Percentiles rank a stretch among this genome's conserved stretches.
phyloP scores from a whole-genome alignment of 2,113 vertebrate genomes.

The Leucoraja erinaceus region DNA sequence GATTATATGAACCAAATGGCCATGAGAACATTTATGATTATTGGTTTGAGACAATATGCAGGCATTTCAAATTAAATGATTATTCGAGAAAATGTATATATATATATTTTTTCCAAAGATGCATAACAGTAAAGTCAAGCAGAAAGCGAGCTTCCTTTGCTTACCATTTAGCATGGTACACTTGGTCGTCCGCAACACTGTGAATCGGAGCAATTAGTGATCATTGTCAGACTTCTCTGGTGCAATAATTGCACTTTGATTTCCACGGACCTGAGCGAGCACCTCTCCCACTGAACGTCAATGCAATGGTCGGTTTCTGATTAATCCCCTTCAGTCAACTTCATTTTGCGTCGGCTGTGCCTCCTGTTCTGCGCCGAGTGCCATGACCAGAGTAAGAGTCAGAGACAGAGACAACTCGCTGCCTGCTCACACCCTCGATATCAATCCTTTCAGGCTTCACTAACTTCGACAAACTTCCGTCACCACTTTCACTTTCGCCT shows the following conservation, averaged over 20 bases:
- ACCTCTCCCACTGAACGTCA: not conserved
- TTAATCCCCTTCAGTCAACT: not conserved
- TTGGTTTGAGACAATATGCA: slow-evolving; percentile 9
- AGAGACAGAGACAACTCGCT: slow-evolving; percentile 4
- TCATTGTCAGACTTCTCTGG: slow-evolving; percentile 22
- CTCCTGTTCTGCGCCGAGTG: not conserved
- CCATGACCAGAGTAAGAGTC: slow-evolving; percentile 34
- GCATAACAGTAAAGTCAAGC: not conserved
- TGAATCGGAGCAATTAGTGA: slow-evolving; percentile 19
- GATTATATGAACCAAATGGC: not conserved
- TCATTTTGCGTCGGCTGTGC: not conserved
- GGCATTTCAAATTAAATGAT: not conserved
- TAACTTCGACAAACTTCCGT: slow-evolving; percentile 32
- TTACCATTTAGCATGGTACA: slow-evolving; percentile 38
- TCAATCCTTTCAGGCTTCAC: slow-evolving; percentile 11
- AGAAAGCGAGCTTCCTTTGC: slow-evolving; percentile 4
- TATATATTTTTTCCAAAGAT: not conserved
- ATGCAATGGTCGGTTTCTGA: too few relatives aligned
- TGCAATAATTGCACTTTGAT: not conserved
- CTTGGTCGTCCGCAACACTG: slow-evolving; percentile 22
- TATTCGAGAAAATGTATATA: not conserved
- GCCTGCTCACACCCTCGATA: slow-evolving; percentile 20
- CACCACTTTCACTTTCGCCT: slow-evolving; percentile 28
- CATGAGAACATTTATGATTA: not conserved
- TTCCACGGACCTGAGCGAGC: not conserved